Percentiles rank a stretch among this genome's conserved stretches.
phyloP scores from a whole-genome alignment of 2,888 invertebrate genomes.

The Petrolisthes cinctipes region DNA sequence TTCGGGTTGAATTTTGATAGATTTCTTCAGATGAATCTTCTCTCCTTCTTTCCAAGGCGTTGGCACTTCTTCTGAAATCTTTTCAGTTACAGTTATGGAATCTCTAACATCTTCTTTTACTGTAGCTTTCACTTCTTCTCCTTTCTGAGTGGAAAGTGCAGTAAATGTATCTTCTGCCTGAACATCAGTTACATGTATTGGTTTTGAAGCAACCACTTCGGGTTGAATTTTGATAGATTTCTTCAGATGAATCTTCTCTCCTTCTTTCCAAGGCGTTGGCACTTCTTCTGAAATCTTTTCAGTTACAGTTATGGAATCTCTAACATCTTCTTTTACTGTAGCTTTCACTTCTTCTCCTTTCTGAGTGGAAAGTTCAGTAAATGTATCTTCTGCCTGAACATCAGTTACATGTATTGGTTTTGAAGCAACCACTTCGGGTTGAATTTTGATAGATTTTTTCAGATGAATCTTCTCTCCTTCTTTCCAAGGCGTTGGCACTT shows the following conservation, averaged over 20 bases:
- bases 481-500: slow-evolving; percentile 22
- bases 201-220: slow-evolving; percentile 62
- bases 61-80: slow-evolving; percentile 39
- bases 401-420: slow-evolving; percentile 19
- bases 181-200: slow-evolving; percentile 61
- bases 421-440: slow-evolving; percentile 1
- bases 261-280: slow-evolving; percentile 8
- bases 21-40: slow-evolving; percentile 41
- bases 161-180: slow-evolving; percentile 70
- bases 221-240: slow-evolving; percentile 38
- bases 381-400: slow-evolving; percentile 6
- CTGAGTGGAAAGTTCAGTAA: background rate
- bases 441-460: background rate
- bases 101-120: slow-evolving; percentile 42
- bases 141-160: slow-evolving; percentile 21
- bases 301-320: no score
- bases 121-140: slow-evolving; percentile 25
- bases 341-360: slow-evolving; percentile 13
- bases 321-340: no score
- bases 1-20: slow-evolving; percentile 30
- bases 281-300: slow-evolving; percentile 7
- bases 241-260: slow-evolving; percentile 15
- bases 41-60: slow-evolving; percentile 35
- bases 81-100: slow-evolving; percentile 41
- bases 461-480: slow-evolving; percentile 17